phyloP scores from a whole-genome alignment of 2,888 invertebrate genomes.

The Lepidochrysops patricia region DNA sequence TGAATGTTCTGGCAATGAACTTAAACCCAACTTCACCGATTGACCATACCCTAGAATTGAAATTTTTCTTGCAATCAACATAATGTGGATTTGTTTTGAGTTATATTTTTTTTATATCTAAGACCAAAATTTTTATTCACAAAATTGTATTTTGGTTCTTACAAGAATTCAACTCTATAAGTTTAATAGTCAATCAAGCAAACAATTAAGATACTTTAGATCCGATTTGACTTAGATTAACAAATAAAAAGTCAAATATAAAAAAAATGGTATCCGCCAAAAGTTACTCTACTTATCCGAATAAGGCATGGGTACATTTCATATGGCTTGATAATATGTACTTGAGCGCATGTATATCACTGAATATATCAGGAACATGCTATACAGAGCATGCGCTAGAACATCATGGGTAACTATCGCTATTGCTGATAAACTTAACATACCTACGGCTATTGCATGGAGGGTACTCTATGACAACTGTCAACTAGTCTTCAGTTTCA shows the following conservation, averaged over 20 bases:
- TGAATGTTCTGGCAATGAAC: too few relatives aligned
- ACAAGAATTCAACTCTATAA: not conserved
- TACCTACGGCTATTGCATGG: not conserved
- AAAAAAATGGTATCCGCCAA: not conserved
- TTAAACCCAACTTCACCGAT: not conserved
- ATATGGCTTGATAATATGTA: not conserved
- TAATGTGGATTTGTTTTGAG: not conserved
- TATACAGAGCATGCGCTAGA: not conserved
- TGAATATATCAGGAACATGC: not conserved
- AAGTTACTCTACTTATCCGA: not conserved
- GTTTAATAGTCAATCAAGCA: too few relatives aligned
- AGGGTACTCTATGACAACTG: not conserved
- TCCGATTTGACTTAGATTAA: not conserved
- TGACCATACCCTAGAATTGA: not conserved
- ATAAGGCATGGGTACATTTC: slow-evolving; percentile 1
- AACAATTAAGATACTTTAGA: not conserved
- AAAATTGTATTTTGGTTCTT: too few relatives aligned
- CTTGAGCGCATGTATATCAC: not conserved
- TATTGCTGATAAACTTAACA: not conserved
- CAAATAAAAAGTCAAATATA: not conserved
- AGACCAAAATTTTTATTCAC: not conserved
- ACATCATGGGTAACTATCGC: not conserved
- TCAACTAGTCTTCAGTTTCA: not conserved
- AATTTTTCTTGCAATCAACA: not conserved
- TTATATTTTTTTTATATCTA: not conserved